phyloP scores from a whole-genome alignment of 2,888 invertebrate species.

The Hyposoter didymator region DNA sequence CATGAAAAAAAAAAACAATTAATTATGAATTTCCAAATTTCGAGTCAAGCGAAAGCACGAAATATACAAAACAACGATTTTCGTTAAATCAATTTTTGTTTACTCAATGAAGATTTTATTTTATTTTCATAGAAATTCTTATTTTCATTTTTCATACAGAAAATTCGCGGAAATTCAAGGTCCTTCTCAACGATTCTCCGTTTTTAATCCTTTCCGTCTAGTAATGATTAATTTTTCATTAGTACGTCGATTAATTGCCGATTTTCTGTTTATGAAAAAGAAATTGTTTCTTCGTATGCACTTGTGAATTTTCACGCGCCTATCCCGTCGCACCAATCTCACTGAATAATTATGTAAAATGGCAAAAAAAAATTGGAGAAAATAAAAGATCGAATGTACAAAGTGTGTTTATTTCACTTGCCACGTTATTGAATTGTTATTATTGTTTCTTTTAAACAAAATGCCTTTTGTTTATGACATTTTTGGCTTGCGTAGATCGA shows the following conservation, averaged over 20 bases:
- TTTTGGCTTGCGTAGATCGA: background rate
- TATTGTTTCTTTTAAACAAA: background rate
- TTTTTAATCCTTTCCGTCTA: background rate
- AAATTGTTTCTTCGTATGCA: background rate
- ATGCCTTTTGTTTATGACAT: background rate
- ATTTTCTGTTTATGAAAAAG: background rate
- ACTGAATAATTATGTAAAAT: background rate
- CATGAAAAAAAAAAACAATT: background rate
- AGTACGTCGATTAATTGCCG: background rate
- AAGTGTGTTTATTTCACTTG: background rate
- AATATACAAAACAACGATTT: too few relatives aligned
- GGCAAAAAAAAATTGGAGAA: background rate
- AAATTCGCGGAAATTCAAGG: too few relatives aligned
- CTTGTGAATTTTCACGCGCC: too few relatives aligned
- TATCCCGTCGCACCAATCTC: too few relatives aligned
- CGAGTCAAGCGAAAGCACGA: too few relatives aligned
- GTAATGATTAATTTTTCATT: background rate
- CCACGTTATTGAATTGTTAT: background rate
- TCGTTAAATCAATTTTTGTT: too few relatives aligned
- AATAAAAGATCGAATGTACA: too few relatives aligned
- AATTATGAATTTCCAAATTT: background rate
- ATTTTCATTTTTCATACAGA: too few relatives aligned
- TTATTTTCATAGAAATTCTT: too few relatives aligned
- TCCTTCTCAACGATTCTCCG: background rate
- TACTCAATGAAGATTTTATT: too few relatives aligned